phyloP scores from a whole-genome alignment of 2,797 vertebrate species.

The Sebastes kiyomatsui region DNA sequence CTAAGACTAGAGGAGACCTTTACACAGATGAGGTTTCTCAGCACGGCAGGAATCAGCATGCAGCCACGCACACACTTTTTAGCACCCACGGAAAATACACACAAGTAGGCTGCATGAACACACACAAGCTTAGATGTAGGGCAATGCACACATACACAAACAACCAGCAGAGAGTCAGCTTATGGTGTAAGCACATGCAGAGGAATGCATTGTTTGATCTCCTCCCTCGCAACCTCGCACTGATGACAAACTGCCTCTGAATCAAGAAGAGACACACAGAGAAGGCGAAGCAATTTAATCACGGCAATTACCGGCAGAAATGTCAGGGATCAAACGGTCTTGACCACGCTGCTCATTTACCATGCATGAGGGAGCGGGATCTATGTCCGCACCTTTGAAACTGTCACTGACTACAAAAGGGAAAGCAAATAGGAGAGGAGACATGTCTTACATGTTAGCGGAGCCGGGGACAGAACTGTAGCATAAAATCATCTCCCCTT shows the following conservation, averaged over 20 bases:
- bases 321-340: slow-evolving; percentile 70
- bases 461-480: neutral
- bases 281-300: slow-evolving; percentile 29
- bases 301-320: slow-evolving; percentile 68
- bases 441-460: neutral
- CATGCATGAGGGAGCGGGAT: slow-evolving; percentile 36
- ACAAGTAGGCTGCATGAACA: neutral
- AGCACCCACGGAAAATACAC: neutral
- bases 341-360: slow-evolving; percentile 35
- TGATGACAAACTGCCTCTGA: slow-evolving; percentile 44
- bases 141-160: neutral
- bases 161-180: neutral
- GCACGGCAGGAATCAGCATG: slow-evolving; percentile 36
- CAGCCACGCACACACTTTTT: slow-evolving; percentile 11
- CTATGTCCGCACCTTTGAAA: neutral
- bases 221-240: slow-evolving; percentile 15
- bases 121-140: neutral
- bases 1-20: slow-evolving; percentile 65
- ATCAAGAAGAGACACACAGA: slow-evolving; percentile 11
- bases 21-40: slow-evolving; percentile 69
- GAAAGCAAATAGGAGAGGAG: neutral
- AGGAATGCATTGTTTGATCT: slow-evolving; percentile 48
- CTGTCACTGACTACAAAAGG: neutral
- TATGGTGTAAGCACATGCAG: slow-evolving; percentile 13
- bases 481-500: neutral